A percentile compares a stretch with the other conserved stretches of the same genome.
Evolutionary conservation across 2,113 vertebrate genomes (phyloP).

Genomic region (Muntiacus muntjak): DNA sequence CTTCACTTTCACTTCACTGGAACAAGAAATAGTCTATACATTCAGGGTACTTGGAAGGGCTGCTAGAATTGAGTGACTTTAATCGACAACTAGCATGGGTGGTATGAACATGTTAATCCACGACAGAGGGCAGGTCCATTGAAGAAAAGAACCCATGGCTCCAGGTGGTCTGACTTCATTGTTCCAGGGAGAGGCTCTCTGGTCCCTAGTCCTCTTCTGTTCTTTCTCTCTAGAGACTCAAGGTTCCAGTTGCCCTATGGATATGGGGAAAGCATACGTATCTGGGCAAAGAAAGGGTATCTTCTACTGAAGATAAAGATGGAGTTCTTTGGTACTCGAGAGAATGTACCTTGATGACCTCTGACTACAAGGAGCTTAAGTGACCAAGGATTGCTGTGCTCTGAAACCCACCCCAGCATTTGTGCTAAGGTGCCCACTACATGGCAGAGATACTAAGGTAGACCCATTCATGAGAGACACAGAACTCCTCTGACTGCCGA

Average conservation of each 20-base stretch:
- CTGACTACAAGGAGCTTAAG: background rate
- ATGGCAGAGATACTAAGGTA: conserved; percentile 3
- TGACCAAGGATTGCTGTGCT: background rate
- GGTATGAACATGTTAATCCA: background rate
- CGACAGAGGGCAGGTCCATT: background rate
- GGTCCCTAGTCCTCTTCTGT: background rate
- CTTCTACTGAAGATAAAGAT: background rate
- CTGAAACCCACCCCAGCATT: background rate
- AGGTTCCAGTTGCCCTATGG: background rate
- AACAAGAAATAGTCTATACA: background rate
- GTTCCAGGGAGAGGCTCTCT: background rate
- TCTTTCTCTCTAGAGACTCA: background rate
- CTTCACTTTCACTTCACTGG: background rate
- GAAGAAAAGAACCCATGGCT: background rate
- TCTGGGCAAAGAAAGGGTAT: background rate
- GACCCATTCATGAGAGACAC: background rate
- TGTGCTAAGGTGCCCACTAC: background rate
- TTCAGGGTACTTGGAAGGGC: background rate
- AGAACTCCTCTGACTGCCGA: conserved; percentile 3
- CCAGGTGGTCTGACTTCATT: background rate
- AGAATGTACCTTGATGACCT: background rate
- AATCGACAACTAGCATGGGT: background rate
- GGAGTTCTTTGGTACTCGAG: background rate
- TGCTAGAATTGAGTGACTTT: background rate
- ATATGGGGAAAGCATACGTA: background rate